A percentile compares a stretch with the other conserved stretches of the same genome.
Evolutionary conservation across 2,797 vertebrate genomes (phyloP).

Genomic region (Leucoraja ocellata): DNA sequence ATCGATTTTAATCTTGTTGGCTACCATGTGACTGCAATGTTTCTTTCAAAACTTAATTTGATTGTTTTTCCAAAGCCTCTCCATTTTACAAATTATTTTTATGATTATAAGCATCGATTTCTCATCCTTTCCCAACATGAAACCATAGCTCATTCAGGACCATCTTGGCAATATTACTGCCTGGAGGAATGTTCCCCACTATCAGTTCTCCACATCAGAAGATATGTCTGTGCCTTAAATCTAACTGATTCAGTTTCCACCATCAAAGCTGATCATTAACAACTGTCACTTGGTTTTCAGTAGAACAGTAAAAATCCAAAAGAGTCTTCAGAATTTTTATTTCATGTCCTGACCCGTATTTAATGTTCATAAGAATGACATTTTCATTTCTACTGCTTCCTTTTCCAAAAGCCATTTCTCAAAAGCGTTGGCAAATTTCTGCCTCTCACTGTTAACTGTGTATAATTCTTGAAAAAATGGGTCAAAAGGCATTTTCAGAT

Average conservation of each 20-base stretch:
- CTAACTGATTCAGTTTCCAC: background rate
- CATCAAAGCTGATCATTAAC: background rate
- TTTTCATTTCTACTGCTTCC: background rate
- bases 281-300: background rate
- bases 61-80: background rate
- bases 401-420: background rate
- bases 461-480: background rate
- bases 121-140: too few relatives aligned
- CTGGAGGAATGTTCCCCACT: too few relatives aligned
- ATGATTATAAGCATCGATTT: background rate
- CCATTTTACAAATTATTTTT: background rate
- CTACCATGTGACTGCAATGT: too few relatives aligned
- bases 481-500: background rate
- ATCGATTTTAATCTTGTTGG: too few relatives aligned
- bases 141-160: too few relatives aligned
- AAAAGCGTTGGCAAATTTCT: background rate
- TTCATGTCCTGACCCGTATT: background rate
- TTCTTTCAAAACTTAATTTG: too few relatives aligned
- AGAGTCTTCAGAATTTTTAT: background rate
- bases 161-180: too few relatives aligned
- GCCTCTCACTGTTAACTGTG: background rate
- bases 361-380: background rate
- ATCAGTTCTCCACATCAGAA: background rate
- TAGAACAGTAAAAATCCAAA: background rate
- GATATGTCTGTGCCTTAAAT: background rate